Conservation (phyloP, 2,797 vertebrate genomes). For the Tenualosa thibaudeaui region DNA sequence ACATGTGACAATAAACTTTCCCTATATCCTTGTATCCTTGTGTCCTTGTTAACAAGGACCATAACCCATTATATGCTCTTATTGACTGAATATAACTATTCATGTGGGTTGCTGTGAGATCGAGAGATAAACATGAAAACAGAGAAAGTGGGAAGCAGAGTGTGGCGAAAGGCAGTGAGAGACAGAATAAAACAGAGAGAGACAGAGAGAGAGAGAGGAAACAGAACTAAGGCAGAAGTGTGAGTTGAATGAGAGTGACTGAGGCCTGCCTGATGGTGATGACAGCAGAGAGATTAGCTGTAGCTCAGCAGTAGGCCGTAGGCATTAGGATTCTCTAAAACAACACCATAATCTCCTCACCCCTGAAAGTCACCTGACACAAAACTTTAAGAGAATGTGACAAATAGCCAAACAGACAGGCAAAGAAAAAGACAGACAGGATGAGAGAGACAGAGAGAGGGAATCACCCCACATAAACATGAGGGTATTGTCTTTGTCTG, state of each 20-base stretch:
- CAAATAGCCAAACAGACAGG: not conserved
- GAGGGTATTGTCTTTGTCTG: no score
- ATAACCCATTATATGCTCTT: no score
- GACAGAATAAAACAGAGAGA: conserved; percentile 8
- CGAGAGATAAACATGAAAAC: not conserved
- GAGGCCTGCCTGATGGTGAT: not conserved
- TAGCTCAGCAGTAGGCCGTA: not conserved
- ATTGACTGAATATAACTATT: not conserved
- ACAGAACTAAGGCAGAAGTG: conserved; percentile 10
- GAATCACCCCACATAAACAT: not conserved
- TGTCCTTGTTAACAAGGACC: not conserved
- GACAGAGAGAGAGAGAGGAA: not conserved
- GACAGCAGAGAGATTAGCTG: not conserved
- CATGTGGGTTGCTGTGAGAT: not conserved
- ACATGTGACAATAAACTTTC: no score
- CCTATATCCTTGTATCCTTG: no score
- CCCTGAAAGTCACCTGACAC: not conserved
- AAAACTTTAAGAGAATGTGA: not conserved
- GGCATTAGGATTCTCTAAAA: not conserved
- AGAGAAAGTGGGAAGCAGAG: not conserved
- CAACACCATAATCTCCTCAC: not conserved
- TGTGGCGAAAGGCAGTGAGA: not conserved
- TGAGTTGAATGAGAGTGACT: not conserved
- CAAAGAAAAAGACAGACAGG: conserved; percentile 37
- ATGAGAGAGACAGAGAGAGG: not conserved